phyloP scores from a whole-genome alignment of 2,888 invertebrate species.

The Cephonodes hylas region DNA sequence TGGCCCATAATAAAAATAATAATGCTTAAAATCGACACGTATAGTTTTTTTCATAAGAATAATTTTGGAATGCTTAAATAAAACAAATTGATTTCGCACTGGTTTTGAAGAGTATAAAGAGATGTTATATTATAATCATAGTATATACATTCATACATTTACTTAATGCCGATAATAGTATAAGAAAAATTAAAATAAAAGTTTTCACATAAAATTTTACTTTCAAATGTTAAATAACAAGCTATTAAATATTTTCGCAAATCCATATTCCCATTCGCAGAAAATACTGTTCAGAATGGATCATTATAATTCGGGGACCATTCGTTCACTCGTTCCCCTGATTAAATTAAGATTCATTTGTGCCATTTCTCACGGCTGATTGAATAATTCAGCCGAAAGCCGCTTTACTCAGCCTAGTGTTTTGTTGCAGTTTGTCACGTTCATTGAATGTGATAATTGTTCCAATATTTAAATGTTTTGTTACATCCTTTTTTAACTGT shows the following conservation, averaged over 20 bases:
- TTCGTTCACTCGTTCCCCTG: background rate
- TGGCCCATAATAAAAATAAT: too few relatives aligned
- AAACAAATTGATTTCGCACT: too few relatives aligned
- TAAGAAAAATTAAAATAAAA: background rate
- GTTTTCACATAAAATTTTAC: background rate
- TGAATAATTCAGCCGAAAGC: slow-evolving; percentile 1
- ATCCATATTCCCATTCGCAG: too few relatives aligned
- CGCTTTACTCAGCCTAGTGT: background rate
- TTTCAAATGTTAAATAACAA: background rate
- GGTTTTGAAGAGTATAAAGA: too few relatives aligned
- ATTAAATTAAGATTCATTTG: slow-evolving; percentile 9
- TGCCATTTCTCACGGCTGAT: slow-evolving; percentile 4
- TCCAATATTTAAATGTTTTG: background rate
- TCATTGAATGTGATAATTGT: background rate
- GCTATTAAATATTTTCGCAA: background rate
- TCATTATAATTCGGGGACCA: background rate
- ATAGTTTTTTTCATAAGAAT: too few relatives aligned
- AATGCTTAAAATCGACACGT: too few relatives aligned
- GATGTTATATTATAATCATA: too few relatives aligned
- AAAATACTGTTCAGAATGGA: background rate
- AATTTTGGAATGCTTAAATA: too few relatives aligned
- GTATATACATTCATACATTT: too few relatives aligned
- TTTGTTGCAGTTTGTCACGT: background rate
- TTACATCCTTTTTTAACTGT: background rate
- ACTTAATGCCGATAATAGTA: too few relatives aligned